These are phyloP conservation scores for Neosilurus hyrtlii DNA, from an alignment of 2,797 vertebrate species.

Conservation along the genomic window DNA sequence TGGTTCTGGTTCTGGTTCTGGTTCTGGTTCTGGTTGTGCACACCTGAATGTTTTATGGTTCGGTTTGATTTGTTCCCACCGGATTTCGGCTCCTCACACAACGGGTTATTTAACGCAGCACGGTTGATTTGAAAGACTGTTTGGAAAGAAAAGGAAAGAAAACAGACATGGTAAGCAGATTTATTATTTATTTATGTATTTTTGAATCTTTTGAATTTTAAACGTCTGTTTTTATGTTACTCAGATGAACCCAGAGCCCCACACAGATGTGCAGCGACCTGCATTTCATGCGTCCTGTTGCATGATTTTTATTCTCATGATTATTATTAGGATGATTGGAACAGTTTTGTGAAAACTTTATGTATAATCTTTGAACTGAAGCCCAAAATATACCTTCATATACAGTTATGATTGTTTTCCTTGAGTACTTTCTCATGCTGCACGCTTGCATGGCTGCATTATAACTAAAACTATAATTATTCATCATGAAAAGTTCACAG, in stretches of 20 bases:
- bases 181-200: neutral
- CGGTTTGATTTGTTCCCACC: neutral
- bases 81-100: neutral
- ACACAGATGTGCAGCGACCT: neutral
- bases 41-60: neutral
- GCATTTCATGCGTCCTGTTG: neutral
- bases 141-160: too few species aligned
- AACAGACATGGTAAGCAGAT: slow-evolving; percentile 6
- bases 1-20: too few species aligned
- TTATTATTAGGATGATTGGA: too few species aligned
- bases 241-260: neutral
- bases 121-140: neutral
- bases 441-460: neutral
- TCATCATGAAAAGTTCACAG: neutral
- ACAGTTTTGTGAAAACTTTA: too few species aligned
- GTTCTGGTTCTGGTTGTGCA: too few species aligned
- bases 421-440: neutral
- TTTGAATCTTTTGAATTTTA: neutral
- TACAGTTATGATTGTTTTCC: neutral
- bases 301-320: neutral
- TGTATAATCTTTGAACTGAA: neutral
- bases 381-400: neutral
- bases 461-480: neutral
- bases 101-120: neutral
- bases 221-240: neutral